Percentiles rank a stretch among this genome's conserved stretches.
Evolutionary conservation across 2,797 vertebrate genomes (phyloP).

Genomic region (Crocodylus rhombifer): DNA sequence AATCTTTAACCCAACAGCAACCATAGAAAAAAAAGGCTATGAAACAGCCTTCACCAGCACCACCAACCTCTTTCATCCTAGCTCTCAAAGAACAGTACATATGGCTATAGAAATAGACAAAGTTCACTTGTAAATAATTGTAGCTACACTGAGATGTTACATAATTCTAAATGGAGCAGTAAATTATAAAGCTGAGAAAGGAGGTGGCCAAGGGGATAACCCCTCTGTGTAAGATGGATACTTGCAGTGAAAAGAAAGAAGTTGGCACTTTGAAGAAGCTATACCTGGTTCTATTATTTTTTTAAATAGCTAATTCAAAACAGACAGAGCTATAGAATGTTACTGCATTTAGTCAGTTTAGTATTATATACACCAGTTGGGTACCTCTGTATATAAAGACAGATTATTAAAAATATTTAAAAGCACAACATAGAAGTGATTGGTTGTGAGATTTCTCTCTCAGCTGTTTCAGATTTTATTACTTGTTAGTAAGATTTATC

Average conservation of each 20-base stretch:
- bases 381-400: background rate
- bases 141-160: too few species aligned
- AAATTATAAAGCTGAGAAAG: background rate
- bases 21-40: background rate
- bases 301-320: too few species aligned
- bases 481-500: background rate
- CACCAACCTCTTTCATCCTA: too few species aligned
- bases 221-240: accelerated
- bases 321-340: background rate
- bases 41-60: background rate
- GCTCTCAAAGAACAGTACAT: background rate
- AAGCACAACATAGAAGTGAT: background rate
- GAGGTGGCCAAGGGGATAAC: accelerated
- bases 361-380: too few species aligned
- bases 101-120: too few species aligned
- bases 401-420: background rate
- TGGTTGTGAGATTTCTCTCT: background rate
- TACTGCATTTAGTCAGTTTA: too few species aligned
- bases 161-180: background rate
- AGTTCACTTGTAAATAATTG: too few species aligned
- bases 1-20: background rate
- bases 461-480: background rate
- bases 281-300: background rate
- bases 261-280: background rate
- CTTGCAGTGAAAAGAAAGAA: background rate